phyloP scores from a whole-genome alignment of 2,797 vertebrate genomes.

The Catamblyrhynchus diadema region DNA sequence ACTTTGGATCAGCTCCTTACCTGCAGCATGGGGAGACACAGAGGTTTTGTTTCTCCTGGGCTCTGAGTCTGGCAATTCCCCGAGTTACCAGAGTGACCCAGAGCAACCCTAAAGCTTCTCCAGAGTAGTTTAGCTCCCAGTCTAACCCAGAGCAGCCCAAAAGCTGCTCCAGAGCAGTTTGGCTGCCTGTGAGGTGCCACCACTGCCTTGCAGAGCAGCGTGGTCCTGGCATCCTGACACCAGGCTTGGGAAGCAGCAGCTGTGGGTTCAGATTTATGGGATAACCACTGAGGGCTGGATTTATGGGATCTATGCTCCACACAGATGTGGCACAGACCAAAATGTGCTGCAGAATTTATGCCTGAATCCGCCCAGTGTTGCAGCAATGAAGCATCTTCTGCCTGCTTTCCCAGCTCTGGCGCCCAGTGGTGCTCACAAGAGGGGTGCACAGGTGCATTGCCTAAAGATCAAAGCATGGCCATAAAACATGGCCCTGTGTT shows the following conservation, averaged over 20 bases:
- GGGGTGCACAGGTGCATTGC: conserved; percentile 5
- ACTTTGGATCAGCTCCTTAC: accelerated
- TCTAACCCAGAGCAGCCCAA: background rate
- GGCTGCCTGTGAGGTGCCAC: background rate
- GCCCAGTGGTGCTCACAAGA: background rate
- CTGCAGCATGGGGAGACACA: accelerated
- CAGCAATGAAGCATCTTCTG: background rate
- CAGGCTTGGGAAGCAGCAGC: accelerated
- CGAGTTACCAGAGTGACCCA: background rate
- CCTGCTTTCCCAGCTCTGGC: background rate
- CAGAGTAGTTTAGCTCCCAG: background rate
- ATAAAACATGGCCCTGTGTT: background rate
- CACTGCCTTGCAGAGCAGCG: background rate
- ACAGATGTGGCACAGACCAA: accelerated
- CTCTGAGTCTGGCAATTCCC: background rate
- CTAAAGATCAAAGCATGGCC: background rate
- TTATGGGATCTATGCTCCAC: background rate
- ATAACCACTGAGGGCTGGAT: background rate
- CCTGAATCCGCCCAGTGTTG: background rate
- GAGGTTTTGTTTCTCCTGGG: background rate
- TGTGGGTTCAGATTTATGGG: accelerated
- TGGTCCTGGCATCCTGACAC: accelerated
- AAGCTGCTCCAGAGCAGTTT: background rate
- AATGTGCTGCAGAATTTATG: background rate
- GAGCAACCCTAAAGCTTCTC: background rate